Evolutionary conservation across 1,140 invertebrate species (phyloP), one percentile per base, ranked within the genome.

Genomic region (Episyrphus balteatus): DNA sequence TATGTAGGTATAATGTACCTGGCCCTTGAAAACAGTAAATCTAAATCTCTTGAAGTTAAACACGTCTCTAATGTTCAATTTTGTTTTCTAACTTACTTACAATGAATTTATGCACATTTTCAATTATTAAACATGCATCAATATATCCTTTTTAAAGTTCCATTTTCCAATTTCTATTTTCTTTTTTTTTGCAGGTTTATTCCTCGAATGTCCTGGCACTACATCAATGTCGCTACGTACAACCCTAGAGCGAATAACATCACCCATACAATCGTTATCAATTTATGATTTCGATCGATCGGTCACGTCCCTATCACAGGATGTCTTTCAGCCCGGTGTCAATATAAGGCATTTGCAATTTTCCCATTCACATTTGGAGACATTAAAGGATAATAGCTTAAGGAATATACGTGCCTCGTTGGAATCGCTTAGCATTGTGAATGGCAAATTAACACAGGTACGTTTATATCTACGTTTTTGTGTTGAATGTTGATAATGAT

Each of bases 221-320:
- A 69, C 66, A n/a, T 62, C 67, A 5, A 55, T 69, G 18, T 73
- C 73, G 13, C 54, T 75, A 43, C 69, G 66, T 36, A 56, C 67
- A 12, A 72, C 73, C 2, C 51, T 74, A 26, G 66, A 78, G 63
- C 56, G 73, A 66, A 55, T 80, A 61, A 66, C 73, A 60, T 75
- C 77, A 42, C 75, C 77, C 10, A 82, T 92, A 37, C 86, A 91
- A 60, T 91, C 87, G 21, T 73, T 92, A 54, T 89, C 83, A 54
- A 80, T 92, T 52, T 92, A 90, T 70, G 86, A 90, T 62, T 72
- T 91, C 49, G 86, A 92, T 68, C 78, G 78, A 51, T 77, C 76
- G 39, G 77, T 88, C 21, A 83, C 79, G 12, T 76, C 78, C 48
- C 73, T 92, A 38, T 78, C 79, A 38, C 70, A 78, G 37, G 76